Evolutionary conservation across 2,797 vertebrate genomes (phyloP).

Genomic region (Lepus oiostolus): DNA sequence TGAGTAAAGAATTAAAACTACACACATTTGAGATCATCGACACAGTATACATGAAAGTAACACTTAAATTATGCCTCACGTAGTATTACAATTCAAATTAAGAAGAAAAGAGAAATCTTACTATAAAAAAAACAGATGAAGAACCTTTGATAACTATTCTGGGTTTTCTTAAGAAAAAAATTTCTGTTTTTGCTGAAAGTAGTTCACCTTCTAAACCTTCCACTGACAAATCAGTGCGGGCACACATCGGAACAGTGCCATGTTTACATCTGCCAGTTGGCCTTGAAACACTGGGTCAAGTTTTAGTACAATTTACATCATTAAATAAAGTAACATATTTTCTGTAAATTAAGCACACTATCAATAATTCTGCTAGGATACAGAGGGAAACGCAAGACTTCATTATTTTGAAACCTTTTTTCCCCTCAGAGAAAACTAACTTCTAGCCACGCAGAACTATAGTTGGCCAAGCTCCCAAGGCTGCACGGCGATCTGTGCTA

Average conservation of each 20-base stretch:
- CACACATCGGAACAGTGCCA: conserved; percentile 27
- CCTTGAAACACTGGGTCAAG: conserved; percentile 60
- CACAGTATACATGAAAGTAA: conserved; percentile 40
- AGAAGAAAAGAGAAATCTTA: conserved; percentile 64
- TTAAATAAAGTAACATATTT: conserved; percentile 53
- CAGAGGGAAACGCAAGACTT: conserved; percentile 44
- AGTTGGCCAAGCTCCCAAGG: conserved; percentile 48
- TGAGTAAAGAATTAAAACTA: conserved; percentile 10
- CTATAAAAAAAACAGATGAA: conserved; percentile 53
- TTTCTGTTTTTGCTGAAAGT: not conserved
- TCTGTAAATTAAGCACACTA: conserved; percentile 31
- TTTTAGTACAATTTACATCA: conserved; percentile 61
- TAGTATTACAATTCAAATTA: conserved; percentile 58
- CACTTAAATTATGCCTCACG: conserved; percentile 42
- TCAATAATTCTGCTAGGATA: conserved; percentile 36
- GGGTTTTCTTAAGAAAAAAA: conserved; percentile 34
- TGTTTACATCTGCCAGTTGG: conserved; percentile 24
- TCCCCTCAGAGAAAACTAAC: conserved; percentile 59
- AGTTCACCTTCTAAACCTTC: conserved; percentile 41
- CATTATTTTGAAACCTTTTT: conserved; percentile 34
- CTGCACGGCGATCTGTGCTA: conserved; percentile 70
- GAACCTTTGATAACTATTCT: conserved; percentile 17
- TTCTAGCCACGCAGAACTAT: conserved; percentile 57
- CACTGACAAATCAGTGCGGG: conserved; percentile 8
- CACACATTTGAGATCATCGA: not conserved